Evolutionary conservation across 2,888 invertebrate genomes (phyloP).

Genomic region (Eupithecia insigniata): DNA sequence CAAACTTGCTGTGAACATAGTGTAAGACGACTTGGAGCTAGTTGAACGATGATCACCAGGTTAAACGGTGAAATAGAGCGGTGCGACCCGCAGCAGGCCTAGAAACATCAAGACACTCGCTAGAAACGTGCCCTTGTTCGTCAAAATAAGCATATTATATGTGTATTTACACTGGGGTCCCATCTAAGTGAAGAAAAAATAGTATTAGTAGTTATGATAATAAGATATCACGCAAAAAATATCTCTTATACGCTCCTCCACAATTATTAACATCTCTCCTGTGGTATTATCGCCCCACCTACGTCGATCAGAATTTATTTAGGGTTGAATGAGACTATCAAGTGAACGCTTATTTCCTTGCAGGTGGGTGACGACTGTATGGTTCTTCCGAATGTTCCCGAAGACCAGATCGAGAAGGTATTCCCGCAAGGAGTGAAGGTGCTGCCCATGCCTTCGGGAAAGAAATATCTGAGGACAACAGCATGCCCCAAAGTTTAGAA

Average conservation of each 20-base stretch:
- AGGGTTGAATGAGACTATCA: background rate
- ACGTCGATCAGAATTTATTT: background rate
- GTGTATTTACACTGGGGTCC: background rate
- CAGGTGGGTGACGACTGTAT: slow-evolving; percentile 93
- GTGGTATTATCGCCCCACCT: background rate
- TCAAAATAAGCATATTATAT: background rate
- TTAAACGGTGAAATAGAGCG: background rate
- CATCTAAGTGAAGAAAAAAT: background rate
- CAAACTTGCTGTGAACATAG: background rate
- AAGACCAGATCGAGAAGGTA: slow-evolving; percentile 86
- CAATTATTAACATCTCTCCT: background rate
- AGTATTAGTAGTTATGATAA: background rate
- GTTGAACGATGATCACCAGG: background rate
- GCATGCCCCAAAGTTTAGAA: slow-evolving; percentile 79
- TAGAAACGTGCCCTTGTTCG: background rate
- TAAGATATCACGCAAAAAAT: background rate
- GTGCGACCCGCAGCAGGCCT: background rate
- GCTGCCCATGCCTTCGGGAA: slow-evolving; percentile 92
- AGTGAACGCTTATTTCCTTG: slow-evolving; percentile 5
- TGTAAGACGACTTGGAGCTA: background rate
- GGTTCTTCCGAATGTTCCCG: slow-evolving; percentile 92
- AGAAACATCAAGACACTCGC: background rate
- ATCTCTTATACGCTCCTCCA: background rate
- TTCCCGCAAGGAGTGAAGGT: slow-evolving; percentile 90
- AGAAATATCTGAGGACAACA: slow-evolving; percentile 91